Base-by-base conservation (phyloP, 2,888 invertebrate species). In the Romanomermis culicivorax region DNA sequence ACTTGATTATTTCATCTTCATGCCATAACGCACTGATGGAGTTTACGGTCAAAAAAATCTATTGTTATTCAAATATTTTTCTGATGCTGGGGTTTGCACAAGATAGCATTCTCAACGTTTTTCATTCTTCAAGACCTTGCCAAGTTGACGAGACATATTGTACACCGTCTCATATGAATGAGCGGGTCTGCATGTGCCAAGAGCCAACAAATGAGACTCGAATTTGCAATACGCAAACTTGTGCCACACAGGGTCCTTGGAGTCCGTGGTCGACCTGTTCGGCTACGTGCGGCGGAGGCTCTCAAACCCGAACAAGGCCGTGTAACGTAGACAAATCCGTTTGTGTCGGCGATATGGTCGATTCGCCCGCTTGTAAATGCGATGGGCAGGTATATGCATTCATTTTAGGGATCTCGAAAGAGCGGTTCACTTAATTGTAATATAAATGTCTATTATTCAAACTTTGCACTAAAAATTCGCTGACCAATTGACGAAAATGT, bases 171-270 rank as follows among this genome's bases (percentile, higher is more conserved):
- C 36, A 17, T 11, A 20, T 23, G 24, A 45, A 7, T 7, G n/a
- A 45, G 7, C 11, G 23, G 23, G 23, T 7, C 7, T 27, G 29
- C 50, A 25, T 4, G 25, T 55, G 55, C 42, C 17, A 17, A 7
- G 55, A 42, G 4, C 4, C 47, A 2, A 24, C 42, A 4, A 24
- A 29, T 7, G 57, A 57, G 24, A 29, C 17, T 14, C 24, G 27
- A n/a, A 42, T 17, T 1, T 57, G 57, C 52, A 52, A 55, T 52
- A 42, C 43, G 14, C 52, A 52, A 24, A 2, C 24, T 2, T 57
- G 57, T 27, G 4, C 57, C 29, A n/a, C 7, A 17, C 54, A 27
- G 26, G 29, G 24, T 2, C 26, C 26, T 7, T 58, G 58, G 58
- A 20, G 42, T 1, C 27, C 25, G 1, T 57, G 51, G 52, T 11